These are phyloP conservation scores for Mus pahari DNA, from an alignment of 2,113 vertebrate genomes.

Conservation along the genomic window DNA sequence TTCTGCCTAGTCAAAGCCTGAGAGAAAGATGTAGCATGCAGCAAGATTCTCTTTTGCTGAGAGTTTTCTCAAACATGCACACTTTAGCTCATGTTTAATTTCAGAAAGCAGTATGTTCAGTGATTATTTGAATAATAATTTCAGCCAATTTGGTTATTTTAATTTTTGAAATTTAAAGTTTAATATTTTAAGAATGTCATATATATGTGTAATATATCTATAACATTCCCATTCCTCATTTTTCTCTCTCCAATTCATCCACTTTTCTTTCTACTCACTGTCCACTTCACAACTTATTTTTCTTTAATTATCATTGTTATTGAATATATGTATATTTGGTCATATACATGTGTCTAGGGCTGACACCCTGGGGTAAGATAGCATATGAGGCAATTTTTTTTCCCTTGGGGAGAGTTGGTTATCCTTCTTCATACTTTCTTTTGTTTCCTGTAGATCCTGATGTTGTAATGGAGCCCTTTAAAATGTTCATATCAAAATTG, in stretches of 20 bases:
- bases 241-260: background rate
- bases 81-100: background rate
- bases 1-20: background rate
- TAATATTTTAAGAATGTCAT: background rate
- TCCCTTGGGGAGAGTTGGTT: background rate
- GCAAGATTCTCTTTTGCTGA: background rate
- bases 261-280: background rate
- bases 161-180: background rate
- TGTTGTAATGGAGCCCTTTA: background rate
- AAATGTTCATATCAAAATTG: background rate
- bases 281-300: background rate
- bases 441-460: background rate
- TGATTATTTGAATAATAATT: background rate
- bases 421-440: background rate
- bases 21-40: background rate
- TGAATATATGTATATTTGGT: background rate
- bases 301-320: background rate
- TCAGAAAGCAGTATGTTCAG: background rate
- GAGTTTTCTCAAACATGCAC: background rate
- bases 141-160: background rate
- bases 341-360: background rate
- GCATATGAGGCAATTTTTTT: background rate
- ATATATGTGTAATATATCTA: background rate
- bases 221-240: background rate
- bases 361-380: background rate